Percentiles rank a stretch among this genome's conserved stretches.
phyloP scores from a whole-genome alignment of 2,113 vertebrate genomes.

The Platycercus adscitus region DNA sequence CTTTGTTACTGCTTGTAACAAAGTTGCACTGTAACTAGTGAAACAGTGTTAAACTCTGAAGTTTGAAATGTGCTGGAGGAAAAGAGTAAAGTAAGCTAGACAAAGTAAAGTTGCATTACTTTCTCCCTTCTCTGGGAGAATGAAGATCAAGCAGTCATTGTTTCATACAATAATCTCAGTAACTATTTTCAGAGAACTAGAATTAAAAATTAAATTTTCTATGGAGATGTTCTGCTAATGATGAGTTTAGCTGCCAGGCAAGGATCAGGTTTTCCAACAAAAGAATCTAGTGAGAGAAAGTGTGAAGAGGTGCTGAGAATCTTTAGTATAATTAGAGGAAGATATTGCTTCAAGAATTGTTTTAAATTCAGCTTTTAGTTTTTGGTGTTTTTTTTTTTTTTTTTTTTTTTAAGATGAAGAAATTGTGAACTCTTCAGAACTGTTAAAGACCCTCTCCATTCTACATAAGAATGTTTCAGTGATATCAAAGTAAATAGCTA shows the following conservation, averaged over 20 bases:
- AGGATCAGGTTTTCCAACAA: not conserved
- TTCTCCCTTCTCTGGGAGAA: not conserved
- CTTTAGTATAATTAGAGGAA: not conserved
- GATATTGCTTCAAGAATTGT: not conserved
- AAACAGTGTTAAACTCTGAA: not conserved
- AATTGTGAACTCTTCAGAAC: not conserved
- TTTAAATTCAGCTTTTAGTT: too few species aligned
- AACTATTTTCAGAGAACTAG: not conserved
- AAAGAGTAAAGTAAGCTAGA: not conserved
- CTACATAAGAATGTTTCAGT: not conserved
- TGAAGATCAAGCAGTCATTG: not conserved
- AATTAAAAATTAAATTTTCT: not conserved
- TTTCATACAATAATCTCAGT: not conserved
- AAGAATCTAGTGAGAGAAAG: not conserved
- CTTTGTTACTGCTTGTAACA: not conserved
- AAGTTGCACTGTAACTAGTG: not conserved
- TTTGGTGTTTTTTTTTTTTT: too few species aligned
- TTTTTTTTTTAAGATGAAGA: not conserved
- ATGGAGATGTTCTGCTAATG: not conserved
- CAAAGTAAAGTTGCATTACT: not conserved
- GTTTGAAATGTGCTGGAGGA: not conserved
- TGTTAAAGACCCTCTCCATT: rapidly evolving
- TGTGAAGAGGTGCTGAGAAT: not conserved
- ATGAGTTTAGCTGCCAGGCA: not conserved
- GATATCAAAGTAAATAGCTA: not conserved